Evolutionary conservation across 1,140 invertebrate genomes (phyloP).

Genomic region (Brachionus rubens): DNA sequence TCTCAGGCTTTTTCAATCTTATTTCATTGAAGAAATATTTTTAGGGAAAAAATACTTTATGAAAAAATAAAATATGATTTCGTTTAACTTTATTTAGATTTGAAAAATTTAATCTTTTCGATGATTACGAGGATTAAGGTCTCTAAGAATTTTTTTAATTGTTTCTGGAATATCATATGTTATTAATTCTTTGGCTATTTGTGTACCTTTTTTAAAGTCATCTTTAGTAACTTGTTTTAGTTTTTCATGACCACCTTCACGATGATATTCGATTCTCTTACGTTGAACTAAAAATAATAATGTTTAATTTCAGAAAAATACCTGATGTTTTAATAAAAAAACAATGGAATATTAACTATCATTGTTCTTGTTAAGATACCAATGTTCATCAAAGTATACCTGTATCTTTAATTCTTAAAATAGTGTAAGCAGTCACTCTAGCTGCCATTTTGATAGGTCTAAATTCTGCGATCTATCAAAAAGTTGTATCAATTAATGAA

Average conservation of each 20-base stretch:
- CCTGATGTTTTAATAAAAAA: no score
- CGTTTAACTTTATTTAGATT: neutral
- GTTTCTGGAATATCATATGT: constrained; percentile 43
- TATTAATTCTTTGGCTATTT: constrained; percentile 14
- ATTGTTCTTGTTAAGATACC: no score
- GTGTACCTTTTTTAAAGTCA: constrained; percentile 21
- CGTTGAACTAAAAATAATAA: neutral
- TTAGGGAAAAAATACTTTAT: no score
- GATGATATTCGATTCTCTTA: constrained; percentile 16
- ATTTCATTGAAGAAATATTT: no score
- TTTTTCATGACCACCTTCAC: constrained; percentile 25
- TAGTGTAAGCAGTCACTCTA: constrained; percentile 10
- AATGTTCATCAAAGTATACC: no score
- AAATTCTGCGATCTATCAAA: neutral
- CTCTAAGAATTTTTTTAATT: constrained; percentile 15
- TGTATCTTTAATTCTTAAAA: neutral
- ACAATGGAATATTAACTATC: no score
- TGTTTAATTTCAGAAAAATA: neutral
- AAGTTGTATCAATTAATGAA: neutral
- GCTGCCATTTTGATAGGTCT: neutral
- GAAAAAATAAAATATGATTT: no score
- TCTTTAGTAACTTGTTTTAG: constrained; percentile 43
- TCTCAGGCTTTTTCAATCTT: no score
- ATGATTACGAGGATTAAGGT: neutral
- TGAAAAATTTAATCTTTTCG: neutral